A percentile compares a stretch with the other conserved stretches of the same genome.
Evolutionary conservation across 2,888 invertebrate species (phyloP).

Genomic region (Anoplius nigerrimus): DNA sequence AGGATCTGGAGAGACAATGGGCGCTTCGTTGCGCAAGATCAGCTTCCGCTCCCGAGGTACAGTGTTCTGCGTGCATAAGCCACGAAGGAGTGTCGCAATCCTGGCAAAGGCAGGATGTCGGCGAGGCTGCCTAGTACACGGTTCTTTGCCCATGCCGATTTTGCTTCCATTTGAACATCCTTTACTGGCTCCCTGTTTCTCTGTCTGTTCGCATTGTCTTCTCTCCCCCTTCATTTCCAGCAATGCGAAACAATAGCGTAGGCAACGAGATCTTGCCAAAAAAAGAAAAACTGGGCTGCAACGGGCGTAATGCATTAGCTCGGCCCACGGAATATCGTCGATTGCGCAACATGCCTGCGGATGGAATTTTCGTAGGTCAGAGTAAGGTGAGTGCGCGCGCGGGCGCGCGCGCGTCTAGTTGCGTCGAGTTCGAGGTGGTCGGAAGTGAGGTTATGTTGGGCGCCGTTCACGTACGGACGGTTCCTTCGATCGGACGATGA

Average conservation of each 20-base stretch:
- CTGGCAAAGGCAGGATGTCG: conserved; percentile 70
- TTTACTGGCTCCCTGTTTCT: conserved; percentile 26
- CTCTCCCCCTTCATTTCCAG: conserved; percentile 17
- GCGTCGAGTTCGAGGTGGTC: no score
- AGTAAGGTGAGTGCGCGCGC: no score
- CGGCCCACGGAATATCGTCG: no score
- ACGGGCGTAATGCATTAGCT: no score
- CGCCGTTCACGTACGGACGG: no score
- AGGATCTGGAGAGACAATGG: conserved; percentile 67
- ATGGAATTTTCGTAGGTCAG: no score
- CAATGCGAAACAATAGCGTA: conserved; percentile 1
- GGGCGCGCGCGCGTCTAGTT: no score
- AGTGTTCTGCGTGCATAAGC: conserved; percentile 52
- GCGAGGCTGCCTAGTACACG: conserved; percentile 70
- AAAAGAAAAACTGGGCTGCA: no score
- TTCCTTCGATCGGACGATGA: no score
- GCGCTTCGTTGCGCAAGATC: conserved; percentile 67
- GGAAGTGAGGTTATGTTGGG: no score
- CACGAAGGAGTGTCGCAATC: conserved; percentile 67
- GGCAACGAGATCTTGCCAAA: conserved; percentile 1
- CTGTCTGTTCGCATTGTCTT: conserved; percentile 10
- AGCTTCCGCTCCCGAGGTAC: conserved; percentile 65
- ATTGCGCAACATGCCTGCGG: no score
- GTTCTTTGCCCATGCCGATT: conserved; percentile 65
- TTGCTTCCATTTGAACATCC: conserved; percentile 60